These are phyloP conservation scores for Papilio polyxenes DNA, from an alignment of 1,140 invertebrate species.

Conservation along the genomic window DNA sequence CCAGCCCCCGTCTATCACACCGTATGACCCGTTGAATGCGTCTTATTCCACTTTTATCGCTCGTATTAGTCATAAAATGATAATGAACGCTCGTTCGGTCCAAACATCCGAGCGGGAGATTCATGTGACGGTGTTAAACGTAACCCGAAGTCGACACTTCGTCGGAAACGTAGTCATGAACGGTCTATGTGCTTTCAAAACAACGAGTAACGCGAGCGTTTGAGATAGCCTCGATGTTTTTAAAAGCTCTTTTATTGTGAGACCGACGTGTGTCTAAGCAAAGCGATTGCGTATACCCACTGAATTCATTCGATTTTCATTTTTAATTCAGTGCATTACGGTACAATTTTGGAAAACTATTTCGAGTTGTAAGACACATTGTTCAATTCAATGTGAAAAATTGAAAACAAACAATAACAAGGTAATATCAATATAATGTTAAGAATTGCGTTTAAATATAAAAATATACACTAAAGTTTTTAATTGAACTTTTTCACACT, in stretches of 20 bases:
- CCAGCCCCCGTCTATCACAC: conserved; percentile 72
- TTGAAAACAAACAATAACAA: conserved; percentile 21
- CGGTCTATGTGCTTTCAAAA: conserved; percentile 76
- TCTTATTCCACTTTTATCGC: conserved; percentile 79
- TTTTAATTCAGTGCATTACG: neutral
- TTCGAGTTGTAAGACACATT: neutral
- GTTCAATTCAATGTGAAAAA: neutral
- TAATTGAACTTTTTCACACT: neutral
- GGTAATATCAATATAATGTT: neutral
- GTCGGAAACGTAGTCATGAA: conserved; percentile 77
- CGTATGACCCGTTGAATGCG: conserved; percentile 74
- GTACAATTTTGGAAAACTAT: neutral
- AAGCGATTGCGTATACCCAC: conserved; percentile 11
- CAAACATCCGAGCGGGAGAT: conserved; percentile 79
- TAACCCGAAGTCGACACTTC: conserved; percentile 78
- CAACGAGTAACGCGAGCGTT: conserved; percentile 73
- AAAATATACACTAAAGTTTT: neutral
- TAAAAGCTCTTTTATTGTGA: conserved; percentile 73
- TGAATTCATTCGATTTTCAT: conserved; percentile 3
- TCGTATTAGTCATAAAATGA: conserved; percentile 80
- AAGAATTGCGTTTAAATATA: neutral
- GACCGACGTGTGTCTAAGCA: conserved; percentile 47
- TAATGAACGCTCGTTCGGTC: conserved; percentile 77
- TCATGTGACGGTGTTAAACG: conserved; percentile 78
- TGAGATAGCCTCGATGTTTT: conserved; percentile 71